These are phyloP conservation scores for Cremastinae sp. DNA, from an alignment of 2,888 invertebrate genomes.

Conservation along the genomic window DNA sequence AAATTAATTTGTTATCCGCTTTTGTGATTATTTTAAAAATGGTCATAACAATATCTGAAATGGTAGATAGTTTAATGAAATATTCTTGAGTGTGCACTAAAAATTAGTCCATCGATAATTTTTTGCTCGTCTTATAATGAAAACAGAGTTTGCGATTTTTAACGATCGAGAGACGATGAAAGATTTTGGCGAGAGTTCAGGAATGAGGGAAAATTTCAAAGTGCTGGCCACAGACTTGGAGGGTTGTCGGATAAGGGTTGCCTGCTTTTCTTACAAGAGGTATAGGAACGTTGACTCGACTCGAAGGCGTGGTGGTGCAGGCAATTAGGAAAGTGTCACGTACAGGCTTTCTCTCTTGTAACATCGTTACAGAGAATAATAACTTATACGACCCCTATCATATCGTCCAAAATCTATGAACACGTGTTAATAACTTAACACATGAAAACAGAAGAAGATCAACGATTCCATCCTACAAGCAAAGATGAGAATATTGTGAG, in stretches of 20 bases:
- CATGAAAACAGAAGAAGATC: too few species aligned
- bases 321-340: constrained; percentile 80
- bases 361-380: constrained; percentile 16
- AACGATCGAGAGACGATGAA: background rate
- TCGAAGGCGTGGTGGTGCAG: constrained; percentile 60
- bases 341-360: constrained; percentile 71
- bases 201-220: constrained; percentile 46
- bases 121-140: background rate
- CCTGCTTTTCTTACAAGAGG: constrained; percentile 77
- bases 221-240: constrained; percentile 45
- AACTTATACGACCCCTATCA: constrained; percentile 52
- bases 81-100: too few species aligned
- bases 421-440: constrained; percentile 17
- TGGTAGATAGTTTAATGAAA: too few species aligned
- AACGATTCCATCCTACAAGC: too few species aligned
- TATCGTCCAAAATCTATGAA: constrained; percentile 32
- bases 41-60: too few species aligned
- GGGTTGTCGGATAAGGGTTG: constrained; percentile 67
- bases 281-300: constrained; percentile 29
- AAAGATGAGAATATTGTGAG: too few species aligned
- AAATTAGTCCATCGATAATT: too few species aligned
- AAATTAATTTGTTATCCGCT: constrained; percentile 14
- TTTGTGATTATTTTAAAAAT: too few species aligned
- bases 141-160: background rate
- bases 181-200: constrained; percentile 31